phyloP scores from a whole-genome alignment of 2,888 invertebrate species.

The Colletes collaris region DNA sequence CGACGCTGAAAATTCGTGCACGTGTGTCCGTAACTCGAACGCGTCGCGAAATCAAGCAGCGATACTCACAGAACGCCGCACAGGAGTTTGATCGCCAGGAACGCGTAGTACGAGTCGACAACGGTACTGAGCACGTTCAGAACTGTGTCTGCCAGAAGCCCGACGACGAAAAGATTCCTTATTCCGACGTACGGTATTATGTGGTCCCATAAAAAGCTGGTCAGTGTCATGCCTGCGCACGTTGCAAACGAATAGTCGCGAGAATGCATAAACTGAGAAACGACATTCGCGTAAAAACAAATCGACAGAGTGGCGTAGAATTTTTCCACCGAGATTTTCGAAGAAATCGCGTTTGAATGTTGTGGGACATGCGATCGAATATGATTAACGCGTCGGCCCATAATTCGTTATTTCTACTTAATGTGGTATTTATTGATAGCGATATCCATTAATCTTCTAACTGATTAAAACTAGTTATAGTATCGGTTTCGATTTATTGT shows the following conservation, averaged over 20 bases:
- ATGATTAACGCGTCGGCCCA: too few relatives aligned
- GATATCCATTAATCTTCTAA: too few relatives aligned
- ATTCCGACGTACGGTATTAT: constrained; percentile 89
- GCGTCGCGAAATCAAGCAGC: not conserved
- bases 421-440: too few relatives aligned
- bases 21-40: not conserved
- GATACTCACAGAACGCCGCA: constrained; percentile 90
- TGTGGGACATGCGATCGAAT: too few relatives aligned
- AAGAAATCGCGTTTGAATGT: too few relatives aligned
- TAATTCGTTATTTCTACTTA: not conserved
- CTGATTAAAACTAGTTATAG: too few relatives aligned
- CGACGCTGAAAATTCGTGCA: constrained; percentile 82
- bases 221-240: constrained; percentile 89
- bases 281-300: too few relatives aligned
- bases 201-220: constrained; percentile 91
- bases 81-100: constrained; percentile 89
- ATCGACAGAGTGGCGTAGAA: too few relatives aligned
- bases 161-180: constrained; percentile 87
- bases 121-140: constrained; percentile 87
- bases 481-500: too few relatives aligned
- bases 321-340: too few relatives aligned
- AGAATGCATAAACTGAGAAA: too few relatives aligned
- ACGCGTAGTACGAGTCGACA: constrained; percentile 87
- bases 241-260: not conserved
- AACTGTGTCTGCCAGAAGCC: constrained; percentile 86